A percentile compares a stretch with the other conserved stretches of the same genome.
These are phyloP conservation scores for Phengaris arion DNA, from an alignment of 2,888 invertebrate species.

Conservation along the genomic window DNA sequence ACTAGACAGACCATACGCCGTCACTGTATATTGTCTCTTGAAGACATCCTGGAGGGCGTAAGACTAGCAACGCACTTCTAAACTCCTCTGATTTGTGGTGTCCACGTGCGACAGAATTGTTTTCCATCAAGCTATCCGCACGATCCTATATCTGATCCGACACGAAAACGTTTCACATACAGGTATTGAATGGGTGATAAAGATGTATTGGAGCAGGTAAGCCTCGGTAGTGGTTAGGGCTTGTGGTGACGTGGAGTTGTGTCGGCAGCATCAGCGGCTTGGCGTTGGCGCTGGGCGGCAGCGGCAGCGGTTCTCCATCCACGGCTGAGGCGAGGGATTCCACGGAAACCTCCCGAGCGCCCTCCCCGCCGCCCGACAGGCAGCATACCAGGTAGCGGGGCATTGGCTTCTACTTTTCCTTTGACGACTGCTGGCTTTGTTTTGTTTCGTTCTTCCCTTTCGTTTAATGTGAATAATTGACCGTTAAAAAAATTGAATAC, in stretches of 20 bases:
- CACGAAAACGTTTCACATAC: neutral
- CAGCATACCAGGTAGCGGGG: constrained; percentile 74
- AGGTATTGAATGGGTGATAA: constrained; percentile 8
- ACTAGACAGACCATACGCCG: neutral
- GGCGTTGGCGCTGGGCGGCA: constrained; percentile 78
- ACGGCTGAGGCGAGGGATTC: constrained; percentile 57
- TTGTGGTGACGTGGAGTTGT: constrained; percentile 77
- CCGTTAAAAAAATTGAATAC: too few species aligned
- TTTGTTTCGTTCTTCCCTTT: neutral
- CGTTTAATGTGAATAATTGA: too few species aligned
- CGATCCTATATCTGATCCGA: neutral
- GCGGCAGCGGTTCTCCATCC: constrained; percentile 67
- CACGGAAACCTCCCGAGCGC: constrained; percentile 69
- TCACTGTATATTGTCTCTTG: neutral
- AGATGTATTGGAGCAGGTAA: constrained; percentile 64
- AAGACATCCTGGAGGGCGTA: neutral
- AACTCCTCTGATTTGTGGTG: neutral
- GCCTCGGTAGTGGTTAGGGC: constrained; percentile 62
- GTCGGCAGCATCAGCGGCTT: constrained; percentile 79
- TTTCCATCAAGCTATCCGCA: neutral
- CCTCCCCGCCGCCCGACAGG: constrained; percentile 72
- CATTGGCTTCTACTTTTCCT: constrained; percentile 63
- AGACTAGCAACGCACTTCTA: neutral
- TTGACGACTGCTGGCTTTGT: constrained; percentile 51
- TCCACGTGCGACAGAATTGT: neutral